A percentile compares a stretch with the other conserved stretches of the same genome.
Conservation (phyloP, 2,113 vertebrate species). For the Orientallactaga bullata region DNA sequence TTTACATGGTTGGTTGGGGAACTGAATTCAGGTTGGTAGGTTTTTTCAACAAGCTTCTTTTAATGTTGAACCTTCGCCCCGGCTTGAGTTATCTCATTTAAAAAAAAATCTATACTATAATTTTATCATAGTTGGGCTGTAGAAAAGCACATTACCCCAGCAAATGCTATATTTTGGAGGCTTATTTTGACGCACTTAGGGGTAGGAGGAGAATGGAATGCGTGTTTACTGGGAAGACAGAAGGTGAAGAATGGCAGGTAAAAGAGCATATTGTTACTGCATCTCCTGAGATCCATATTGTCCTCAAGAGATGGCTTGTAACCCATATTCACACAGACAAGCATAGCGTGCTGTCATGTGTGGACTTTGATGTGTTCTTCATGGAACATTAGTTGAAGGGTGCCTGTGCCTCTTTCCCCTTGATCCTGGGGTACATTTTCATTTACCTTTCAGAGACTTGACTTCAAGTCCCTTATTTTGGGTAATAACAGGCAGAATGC, state of each 20-base stretch:
- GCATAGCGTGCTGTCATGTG: not conserved
- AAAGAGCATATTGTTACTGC: not conserved
- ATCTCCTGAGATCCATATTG: not conserved
- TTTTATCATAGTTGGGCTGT: conserved; percentile 19
- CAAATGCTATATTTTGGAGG: not conserved
- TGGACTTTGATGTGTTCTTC: not conserved
- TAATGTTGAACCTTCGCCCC: too few species aligned
- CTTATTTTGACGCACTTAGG: conserved; percentile 45
- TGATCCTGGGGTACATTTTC: not conserved
- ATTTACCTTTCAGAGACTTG: not conserved
- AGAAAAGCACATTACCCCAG: conserved; percentile 13
- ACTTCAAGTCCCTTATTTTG: not conserved
- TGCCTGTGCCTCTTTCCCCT: not conserved
- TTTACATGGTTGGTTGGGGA: too few species aligned
- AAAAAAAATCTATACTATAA: not conserved
- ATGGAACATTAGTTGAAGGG: not conserved
- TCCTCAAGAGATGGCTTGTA: not conserved
- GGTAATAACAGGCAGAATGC: not conserved
- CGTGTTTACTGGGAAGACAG: not conserved
- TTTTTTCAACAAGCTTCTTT: too few species aligned
- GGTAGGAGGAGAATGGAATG: conserved; percentile 15
- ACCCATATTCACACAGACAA: not conserved
- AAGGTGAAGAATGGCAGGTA: not conserved
- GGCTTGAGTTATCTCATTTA: not conserved
- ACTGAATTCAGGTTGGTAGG: too few species aligned